Percentiles rank a stretch among this genome's conserved stretches.
Evolutionary conservation across 1,140 invertebrate species (phyloP).

Genomic region (Plutomurus gul): DNA sequence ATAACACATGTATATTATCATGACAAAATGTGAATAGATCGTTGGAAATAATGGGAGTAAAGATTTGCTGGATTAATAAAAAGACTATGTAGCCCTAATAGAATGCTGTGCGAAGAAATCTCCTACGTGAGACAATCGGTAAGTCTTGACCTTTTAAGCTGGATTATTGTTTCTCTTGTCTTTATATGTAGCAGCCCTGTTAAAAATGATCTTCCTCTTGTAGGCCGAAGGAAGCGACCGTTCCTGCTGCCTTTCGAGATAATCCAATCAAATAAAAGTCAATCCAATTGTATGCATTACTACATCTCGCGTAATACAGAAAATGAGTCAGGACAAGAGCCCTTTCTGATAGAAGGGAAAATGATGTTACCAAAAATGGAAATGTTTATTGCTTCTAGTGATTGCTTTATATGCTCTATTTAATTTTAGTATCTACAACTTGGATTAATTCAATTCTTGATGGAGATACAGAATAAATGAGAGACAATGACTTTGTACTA

Average conservation of each 20-base stretch:
- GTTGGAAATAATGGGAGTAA: too few species aligned
- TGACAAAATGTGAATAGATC: too few species aligned
- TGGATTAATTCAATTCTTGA: neutral
- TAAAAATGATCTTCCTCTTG: neutral
- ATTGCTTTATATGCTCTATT: too few species aligned
- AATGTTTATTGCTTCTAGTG: neutral
- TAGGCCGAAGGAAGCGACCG: neutral
- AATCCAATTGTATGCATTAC: neutral
- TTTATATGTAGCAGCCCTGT: neutral
- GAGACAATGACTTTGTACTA: neutral
- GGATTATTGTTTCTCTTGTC: neutral
- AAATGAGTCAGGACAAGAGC: too few species aligned
- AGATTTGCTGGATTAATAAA: too few species aligned
- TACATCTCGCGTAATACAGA: neutral
- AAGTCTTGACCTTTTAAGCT: neutral
- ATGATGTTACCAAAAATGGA: neutral
- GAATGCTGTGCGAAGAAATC: neutral
- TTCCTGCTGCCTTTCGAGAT: too few species aligned
- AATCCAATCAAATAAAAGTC: slow-evolving; percentile 4
- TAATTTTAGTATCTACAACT: neutral
- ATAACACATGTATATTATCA: too few species aligned
- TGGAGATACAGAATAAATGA: neutral
- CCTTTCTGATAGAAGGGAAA: neutral
- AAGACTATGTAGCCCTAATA: too few species aligned
- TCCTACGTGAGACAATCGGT: neutral